Percentiles rank a stretch among this genome's conserved stretches.
phyloP scores from a whole-genome alignment of 2,797 vertebrate species.

The Acropternis orthonyx region DNA sequence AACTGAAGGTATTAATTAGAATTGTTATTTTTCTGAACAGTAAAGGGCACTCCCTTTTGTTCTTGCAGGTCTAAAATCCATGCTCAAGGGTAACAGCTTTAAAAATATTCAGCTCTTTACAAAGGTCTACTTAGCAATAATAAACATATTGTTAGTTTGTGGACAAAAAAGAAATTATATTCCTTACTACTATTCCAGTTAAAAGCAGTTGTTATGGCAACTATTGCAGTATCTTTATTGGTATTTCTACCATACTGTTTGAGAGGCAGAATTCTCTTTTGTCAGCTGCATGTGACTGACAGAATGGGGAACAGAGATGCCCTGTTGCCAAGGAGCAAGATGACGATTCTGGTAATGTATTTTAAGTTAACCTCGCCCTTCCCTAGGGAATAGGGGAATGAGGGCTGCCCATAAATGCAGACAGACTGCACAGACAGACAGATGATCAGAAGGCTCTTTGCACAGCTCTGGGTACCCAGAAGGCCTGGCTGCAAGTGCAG shows the following conservation, averaged over 20 bases:
- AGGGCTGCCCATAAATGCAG: not conserved
- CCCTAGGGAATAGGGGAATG: not conserved
- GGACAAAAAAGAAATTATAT: not conserved
- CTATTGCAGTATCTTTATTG: not conserved
- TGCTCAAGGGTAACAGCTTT: not conserved
- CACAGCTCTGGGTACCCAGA: not conserved
- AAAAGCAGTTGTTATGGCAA: constrained; percentile 57
- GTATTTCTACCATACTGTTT: not conserved
- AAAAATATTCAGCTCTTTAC: not conserved
- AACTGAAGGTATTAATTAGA: not conserved
- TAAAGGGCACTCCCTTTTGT: not conserved
- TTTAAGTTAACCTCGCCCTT: not conserved
- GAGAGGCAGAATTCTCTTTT: not conserved
- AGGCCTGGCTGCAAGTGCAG: not conserved
- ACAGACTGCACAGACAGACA: not conserved
- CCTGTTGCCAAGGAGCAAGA: not conserved
- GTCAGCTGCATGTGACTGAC: not conserved
- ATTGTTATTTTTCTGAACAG: not conserved
- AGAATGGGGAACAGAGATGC: not conserved
- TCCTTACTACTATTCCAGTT: not conserved
- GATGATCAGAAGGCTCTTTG: not conserved
- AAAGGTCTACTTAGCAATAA: not conserved
- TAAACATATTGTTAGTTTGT: not conserved
- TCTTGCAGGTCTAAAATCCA: not conserved
- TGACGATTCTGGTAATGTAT: not conserved